These are phyloP conservation scores for Ornithorhynchus anatinus DNA, from an alignment of 2,113 vertebrate genomes.

Conservation along the genomic window DNA sequence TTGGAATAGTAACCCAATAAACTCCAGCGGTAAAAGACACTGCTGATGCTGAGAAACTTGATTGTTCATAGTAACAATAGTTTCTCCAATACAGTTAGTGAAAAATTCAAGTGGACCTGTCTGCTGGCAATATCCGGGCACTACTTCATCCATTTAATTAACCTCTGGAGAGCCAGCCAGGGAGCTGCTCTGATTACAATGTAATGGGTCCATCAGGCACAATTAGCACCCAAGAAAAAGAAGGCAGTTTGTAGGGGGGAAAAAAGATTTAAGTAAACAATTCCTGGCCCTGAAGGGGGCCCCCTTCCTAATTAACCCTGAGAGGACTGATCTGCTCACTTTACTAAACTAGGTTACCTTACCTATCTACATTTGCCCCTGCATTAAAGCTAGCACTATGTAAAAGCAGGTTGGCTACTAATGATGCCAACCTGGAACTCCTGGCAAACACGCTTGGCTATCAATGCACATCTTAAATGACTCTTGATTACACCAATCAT, in stretches of 20 bases:
- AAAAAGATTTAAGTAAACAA: slow-evolving; percentile 89
- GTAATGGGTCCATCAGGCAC: slow-evolving; percentile 86
- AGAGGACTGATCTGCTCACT: slow-evolving; percentile 59
- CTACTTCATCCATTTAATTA: slow-evolving; percentile 84
- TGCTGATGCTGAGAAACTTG: slow-evolving; percentile 25
- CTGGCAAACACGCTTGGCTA: neutral
- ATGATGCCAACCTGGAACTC: neutral
- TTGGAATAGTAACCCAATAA: slow-evolving; percentile 50
- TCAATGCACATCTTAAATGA: neutral
- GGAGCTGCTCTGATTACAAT: slow-evolving; percentile 73
- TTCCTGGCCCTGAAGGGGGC: slow-evolving; percentile 65
- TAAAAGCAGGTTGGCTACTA: neutral
- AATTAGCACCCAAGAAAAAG: slow-evolving; percentile 84
- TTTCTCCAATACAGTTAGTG: slow-evolving; percentile 26
- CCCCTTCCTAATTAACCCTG: slow-evolving; percentile 79
- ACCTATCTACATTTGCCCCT: slow-evolving; percentile 20
- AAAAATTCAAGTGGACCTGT: slow-evolving; percentile 58
- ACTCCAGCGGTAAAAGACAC: slow-evolving; percentile 29
- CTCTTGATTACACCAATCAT: neutral
- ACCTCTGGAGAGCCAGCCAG: slow-evolving; percentile 74
- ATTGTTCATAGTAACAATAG: slow-evolving; percentile 39
- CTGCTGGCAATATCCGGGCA: slow-evolving; percentile 58
- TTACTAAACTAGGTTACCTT: slow-evolving; percentile 26
- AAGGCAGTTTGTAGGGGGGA: slow-evolving; percentile 73
- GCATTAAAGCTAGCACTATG: neutral